Base-by-base conservation (phyloP, 1,140 invertebrate genomes). In the Drosophila sulfurigaster region DNA sequence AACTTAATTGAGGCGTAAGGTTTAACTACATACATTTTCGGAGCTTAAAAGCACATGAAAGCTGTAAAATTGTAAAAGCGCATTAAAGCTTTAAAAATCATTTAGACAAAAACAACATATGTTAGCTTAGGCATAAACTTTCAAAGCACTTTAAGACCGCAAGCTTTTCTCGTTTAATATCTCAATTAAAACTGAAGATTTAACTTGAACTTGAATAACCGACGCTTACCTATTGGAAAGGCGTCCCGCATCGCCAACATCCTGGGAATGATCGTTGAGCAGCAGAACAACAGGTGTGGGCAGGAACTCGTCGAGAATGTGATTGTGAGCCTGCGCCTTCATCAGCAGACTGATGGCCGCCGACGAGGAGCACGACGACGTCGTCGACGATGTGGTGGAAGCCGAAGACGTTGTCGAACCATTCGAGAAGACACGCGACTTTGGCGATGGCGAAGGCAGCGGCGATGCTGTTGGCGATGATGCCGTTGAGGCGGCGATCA, bases 291-390 rank as follows among this genome's bases (percentile, higher is more conserved):
- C 64, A 1, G 77, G 77, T 5, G 74, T 62, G 15, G 77, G 77
- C 41, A 79, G 49, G 32, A 52, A 78, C 41, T 79, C 73, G 7
- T 79, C 77, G 2, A 79, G 32, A 0, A 51, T 30, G n/a, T 72
- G 78, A 77, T 77, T 79, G n/a, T 77, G 63, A 0, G 51, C 78
- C 16, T 64, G 62, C 5, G 69, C 77, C 10, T 62, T 73, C 59
- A 58, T 52, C 43, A 79, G 35, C 69, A 68, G 20, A 15, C 28
- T 56, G 4, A 74, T 64, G 49, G 79, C 69, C 1, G 62, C 59
- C 8, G 80, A 73, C 0, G 74, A 75, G 30, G 74, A 63, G 13
- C 68, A 64, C 4, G 71, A 81, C 0, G 78, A 73, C 3, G 60
- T 58, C 1, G 63, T 49, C 5, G 65, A 78, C 7, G 71, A 64